Conservation (phyloP, 2,797 vertebrate genomes). For the Choloepus didactylus region DNA sequence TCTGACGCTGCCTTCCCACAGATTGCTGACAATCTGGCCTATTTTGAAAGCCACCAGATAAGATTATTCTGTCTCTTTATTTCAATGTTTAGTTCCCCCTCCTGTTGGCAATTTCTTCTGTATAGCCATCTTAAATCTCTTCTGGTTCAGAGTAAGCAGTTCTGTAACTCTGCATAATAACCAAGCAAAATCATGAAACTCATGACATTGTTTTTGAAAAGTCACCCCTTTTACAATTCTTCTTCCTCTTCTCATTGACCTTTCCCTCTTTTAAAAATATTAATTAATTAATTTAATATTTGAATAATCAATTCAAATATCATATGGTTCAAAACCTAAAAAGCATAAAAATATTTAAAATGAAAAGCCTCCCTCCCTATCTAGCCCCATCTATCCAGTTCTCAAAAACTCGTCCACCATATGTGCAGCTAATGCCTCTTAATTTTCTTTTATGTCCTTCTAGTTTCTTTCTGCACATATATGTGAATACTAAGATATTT, state of each 20-base stretch:
- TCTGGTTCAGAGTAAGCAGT: neutral
- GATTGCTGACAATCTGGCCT: neutral
- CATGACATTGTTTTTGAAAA: conserved; percentile 27
- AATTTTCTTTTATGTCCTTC: conserved; percentile 5
- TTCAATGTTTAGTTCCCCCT: neutral
- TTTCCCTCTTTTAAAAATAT: neutral
- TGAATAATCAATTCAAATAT: neutral
- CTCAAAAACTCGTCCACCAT: neutral
- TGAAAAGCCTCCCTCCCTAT: neutral
- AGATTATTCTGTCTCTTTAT: neutral
- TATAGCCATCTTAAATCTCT: neutral
- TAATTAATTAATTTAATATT: conserved; percentile 30
- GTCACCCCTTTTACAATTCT: conserved; percentile 7
- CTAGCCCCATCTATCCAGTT: neutral
- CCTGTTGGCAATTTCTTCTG: neutral
- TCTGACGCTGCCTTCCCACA: neutral
- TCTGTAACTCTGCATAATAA: conserved; percentile 5
- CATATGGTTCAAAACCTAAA: conserved; percentile 35
- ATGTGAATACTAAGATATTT: conserved; percentile 38
- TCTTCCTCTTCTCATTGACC: neutral
- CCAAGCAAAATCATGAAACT: neutral
- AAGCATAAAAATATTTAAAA: conserved; percentile 47
- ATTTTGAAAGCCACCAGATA: conserved; percentile 37
- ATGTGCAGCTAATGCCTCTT: neutral
- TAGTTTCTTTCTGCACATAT: conserved; percentile 39